These are phyloP conservation scores for Enoplolaimus lenunculus DNA, from an alignment of 2,888 invertebrate genomes.

Conservation along the genomic window DNA sequence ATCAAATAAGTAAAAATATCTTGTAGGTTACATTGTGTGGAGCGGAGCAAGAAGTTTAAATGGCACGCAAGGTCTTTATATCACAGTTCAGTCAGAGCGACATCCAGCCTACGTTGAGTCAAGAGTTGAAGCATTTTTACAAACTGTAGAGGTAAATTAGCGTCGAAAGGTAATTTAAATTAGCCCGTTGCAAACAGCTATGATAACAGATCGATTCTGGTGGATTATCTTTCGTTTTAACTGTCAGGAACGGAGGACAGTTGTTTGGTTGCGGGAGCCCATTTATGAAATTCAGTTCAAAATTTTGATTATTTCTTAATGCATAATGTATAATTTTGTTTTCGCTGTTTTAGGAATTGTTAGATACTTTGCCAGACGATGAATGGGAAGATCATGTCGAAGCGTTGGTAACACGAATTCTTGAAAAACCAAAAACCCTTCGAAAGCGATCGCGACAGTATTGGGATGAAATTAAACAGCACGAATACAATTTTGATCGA, in stretches of 20 bases:
- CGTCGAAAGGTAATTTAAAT: too few relatives aligned
- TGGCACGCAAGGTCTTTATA: constrained; percentile 60
- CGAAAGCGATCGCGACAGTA: neutral
- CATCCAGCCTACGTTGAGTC: constrained; percentile 68
- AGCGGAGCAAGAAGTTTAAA: constrained; percentile 67
- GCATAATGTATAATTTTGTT: too few relatives aligned
- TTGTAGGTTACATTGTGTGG: constrained; percentile 74
- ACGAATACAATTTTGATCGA: neutral
- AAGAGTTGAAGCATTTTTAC: constrained; percentile 71
- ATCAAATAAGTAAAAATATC: too few relatives aligned
- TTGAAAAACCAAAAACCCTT: neutral
- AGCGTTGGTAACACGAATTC: neutral
- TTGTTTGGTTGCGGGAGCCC: too few relatives aligned
- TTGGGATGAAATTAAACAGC: neutral
- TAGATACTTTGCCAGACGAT: neutral
- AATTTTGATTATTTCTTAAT: too few relatives aligned
- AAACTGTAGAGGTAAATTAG: constrained; percentile 55
- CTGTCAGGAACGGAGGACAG: too few relatives aligned
- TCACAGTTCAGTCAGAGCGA: constrained; percentile 49
- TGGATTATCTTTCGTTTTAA: too few relatives aligned
- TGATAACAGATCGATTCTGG: too few relatives aligned
- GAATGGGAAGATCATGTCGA: neutral
- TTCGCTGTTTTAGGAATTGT: neutral
- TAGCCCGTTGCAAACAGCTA: too few relatives aligned
- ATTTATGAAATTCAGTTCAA: too few relatives aligned